Conservation (phyloP, 2,113 vertebrate genomes). For the Phocoena sinus region DNA sequence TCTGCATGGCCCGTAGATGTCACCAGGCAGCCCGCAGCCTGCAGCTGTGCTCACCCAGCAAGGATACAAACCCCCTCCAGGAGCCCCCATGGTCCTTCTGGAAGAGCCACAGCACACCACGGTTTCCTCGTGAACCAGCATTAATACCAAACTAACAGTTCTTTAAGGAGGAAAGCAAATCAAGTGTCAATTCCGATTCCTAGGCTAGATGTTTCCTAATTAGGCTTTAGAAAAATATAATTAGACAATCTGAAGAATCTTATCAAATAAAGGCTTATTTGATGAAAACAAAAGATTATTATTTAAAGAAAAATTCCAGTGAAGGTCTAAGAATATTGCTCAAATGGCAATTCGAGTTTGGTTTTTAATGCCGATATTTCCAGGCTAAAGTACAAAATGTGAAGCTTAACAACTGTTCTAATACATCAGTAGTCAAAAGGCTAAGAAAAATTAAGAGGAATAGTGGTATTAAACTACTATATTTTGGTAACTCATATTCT, state of each 20-base stretch:
- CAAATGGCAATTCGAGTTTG: neutral
- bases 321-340: neutral
- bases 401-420: neutral
- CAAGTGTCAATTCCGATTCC: neutral
- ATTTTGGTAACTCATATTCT: neutral
- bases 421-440: constrained; percentile 9
- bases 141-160: neutral
- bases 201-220: neutral
- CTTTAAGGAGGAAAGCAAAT: neutral
- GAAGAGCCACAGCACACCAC: neutral
- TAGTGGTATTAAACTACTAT: neutral
- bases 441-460: neutral
- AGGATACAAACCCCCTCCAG: too few relatives aligned
- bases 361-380: neutral
- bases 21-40: neutral
- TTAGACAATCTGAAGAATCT: neutral
- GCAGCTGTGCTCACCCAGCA: neutral
- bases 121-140: neutral
- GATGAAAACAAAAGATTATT: neutral
- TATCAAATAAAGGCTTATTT: neutral
- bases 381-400: neutral
- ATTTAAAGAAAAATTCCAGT: neutral
- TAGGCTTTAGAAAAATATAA: constrained; percentile 4
- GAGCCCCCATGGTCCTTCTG: neutral
- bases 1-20: neutral